A percentile compares a stretch with the other conserved stretches of the same genome.
Conservation (phyloP, 1,140 invertebrate genomes). For the Papilio polytes region DNA sequence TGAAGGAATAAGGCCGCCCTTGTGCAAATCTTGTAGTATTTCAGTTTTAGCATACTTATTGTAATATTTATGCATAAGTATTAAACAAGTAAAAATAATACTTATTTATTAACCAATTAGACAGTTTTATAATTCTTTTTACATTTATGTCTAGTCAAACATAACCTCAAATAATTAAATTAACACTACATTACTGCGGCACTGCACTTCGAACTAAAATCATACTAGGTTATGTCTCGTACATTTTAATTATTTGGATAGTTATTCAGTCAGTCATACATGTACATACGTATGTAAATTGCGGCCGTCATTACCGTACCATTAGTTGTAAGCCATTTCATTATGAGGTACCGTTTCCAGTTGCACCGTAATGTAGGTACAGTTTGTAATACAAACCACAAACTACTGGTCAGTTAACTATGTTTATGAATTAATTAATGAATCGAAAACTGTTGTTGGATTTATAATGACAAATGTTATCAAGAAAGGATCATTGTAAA, state of each 20-base stretch:
- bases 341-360: slow-evolving; percentile 13
- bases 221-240: not conserved
- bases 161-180: not conserved
- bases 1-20: too few relatives aligned
- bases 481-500: too few relatives aligned
- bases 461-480: too few relatives aligned
- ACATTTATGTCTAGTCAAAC: not conserved
- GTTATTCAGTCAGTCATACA: not conserved
- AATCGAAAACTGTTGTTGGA: not conserved
- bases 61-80: too few relatives aligned
- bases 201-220: not conserved
- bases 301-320: not conserved
- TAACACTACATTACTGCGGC: not conserved
- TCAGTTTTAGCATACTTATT: too few relatives aligned
- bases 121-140: too few relatives aligned
- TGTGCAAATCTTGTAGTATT: too few relatives aligned
- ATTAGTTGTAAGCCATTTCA: slow-evolving; percentile 14
- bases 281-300: not conserved
- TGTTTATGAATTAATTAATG: slow-evolving; percentile 1
- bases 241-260: not conserved
- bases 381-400: not conserved
- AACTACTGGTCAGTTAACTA: slow-evolving; percentile 7
- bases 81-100: too few relatives aligned
- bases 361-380: not conserved
- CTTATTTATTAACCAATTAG: too few relatives aligned